Base-by-base conservation (phyloP, 1,140 invertebrate genomes). In the Pseudobourletiella spinata region DNA sequence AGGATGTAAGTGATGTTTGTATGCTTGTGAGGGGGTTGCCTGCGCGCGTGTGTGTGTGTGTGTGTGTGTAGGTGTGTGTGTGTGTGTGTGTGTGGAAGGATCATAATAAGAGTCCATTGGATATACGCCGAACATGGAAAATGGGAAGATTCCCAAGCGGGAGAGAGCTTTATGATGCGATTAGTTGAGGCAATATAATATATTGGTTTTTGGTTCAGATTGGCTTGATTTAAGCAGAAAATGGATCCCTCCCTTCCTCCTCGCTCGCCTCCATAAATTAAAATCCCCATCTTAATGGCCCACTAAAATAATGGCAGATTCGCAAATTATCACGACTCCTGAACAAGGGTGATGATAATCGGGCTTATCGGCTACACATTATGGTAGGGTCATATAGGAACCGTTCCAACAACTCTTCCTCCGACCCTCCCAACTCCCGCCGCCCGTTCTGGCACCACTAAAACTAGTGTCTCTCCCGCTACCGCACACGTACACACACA, bases 301-400 rank as follows among this genome's bases (percentile, higher is more conserved):
- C 25, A 54, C 50, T 48, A 48, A 48, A 48, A 48, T 48, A 48
- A 48, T 48, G 28, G 24, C 50, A 48, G 50, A 54, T 54, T 54
- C 50, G 50, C 50, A 54, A 54, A 54, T 54, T 26, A 54, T 54
- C 24, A 54, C 28, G 50, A 54, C 11, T 6, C 6, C 22, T 11
- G 24, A 54, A 54, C 50, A 54, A 54, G 50, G 50, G 50, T 54
- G 50, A 54, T 54, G 24, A 54, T 54, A 28, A 54, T 54, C 50
- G 18, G 16, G 16, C 46, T 48, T 48, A 48, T 48, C 46, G 11
- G 32, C n/a, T n/a, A n/a, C n/a, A n/a, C n/a, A n/a, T n/a, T n/a
- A n/a, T n/a, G n/a, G n/a, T n/a, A n/a, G n/a, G n/a, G n/a, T n/a
- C n/a, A n/a, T n/a, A n/a, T n/a, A n/a, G n/a, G n/a, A n/a, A n/a